Evolutionary conservation across 2,888 invertebrate genomes (phyloP), one percentile per base, ranked within the genome.

Genomic region (Pelosia muscerda): DNA sequence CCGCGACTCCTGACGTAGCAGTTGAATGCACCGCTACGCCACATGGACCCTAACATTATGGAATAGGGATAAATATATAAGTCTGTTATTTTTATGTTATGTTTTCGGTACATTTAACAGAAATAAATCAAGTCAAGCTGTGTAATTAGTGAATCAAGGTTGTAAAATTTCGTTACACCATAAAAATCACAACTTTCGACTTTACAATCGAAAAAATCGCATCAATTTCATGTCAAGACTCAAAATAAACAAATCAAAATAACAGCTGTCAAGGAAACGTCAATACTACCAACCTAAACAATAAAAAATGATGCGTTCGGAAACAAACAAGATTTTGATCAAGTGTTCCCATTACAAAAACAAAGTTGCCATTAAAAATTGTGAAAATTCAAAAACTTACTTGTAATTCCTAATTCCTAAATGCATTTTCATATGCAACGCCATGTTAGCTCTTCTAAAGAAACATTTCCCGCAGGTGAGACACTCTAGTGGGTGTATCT

Each of bases 401-500:
- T 94, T 95, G 84, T 95, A 96, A 76, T 97, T 97, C 86, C 97
- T 97, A 85, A 98, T 97, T 23, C 97, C 97, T 71, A 97, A 90
- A 89, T 98, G 98, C 1, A 97, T 96, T 86, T 97, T 97, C 87
- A 97, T 95, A 87, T 98, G 98, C 56, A 97, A 90, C 62, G 97
- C 96, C 72, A 97, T 95, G 88, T 97, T 97, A 76, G 96, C 96
- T 86, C 97, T 96, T 23, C 96, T 95, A 84, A 96, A 96, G 95
- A 97, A 98, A 85, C 96, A 96, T 86, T 97, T 97, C 19, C 97
- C 97, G 85, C 98, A 98, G 23, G 97, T 96, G 72, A 96, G 95
- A 80, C 98, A 98, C 90, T 98, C 97, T 66, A 98, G 95, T 0
- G 98, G 98, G 88, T 98, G 98, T 57, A 96, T 95, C 82, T 96